Evolutionary conservation across 2,797 vertebrate genomes (phyloP).

Genomic region (Phalanger gymnotis): DNA sequence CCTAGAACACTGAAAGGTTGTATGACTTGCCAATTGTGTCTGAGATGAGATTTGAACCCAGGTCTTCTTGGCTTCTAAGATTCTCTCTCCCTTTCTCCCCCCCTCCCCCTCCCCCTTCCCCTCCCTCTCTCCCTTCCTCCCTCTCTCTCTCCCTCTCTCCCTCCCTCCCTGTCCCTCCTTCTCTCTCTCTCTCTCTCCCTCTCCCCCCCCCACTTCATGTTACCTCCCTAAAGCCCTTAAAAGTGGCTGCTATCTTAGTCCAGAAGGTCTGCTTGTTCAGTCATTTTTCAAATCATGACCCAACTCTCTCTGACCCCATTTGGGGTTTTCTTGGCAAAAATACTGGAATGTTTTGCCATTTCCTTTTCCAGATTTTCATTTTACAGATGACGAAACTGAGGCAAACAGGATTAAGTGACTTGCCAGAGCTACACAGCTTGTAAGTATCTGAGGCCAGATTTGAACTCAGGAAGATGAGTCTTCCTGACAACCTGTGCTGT

Average conservation of each 20-base stretch:
- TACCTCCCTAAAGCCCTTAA: not conserved
- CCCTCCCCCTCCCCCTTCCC: not conserved
- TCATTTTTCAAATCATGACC: not conserved
- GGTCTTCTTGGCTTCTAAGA: not conserved
- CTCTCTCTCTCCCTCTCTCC: not conserved
- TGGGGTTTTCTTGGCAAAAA: not conserved
- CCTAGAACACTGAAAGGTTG: not conserved
- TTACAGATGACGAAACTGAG: not conserved
- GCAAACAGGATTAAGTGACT: not conserved
- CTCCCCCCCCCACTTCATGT: not conserved
- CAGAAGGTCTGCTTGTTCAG: not conserved
- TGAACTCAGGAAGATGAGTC: not conserved
- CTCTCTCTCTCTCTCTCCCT: not conserved
- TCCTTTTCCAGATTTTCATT: not conserved
- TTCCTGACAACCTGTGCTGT: not conserved
- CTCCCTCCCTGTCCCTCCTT: too few relatives aligned
- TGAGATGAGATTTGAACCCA: not conserved
- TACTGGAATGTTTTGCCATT: not conserved
- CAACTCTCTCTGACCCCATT: not conserved
- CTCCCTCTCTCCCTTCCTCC: too few relatives aligned
- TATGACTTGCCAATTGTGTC: not conserved
- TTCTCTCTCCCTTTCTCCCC: not conserved
- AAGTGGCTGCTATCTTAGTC: not conserved
- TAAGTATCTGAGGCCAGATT: not conserved
- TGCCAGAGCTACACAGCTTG: not conserved